These are phyloP conservation scores for Neosalanx taihuensis DNA, from an alignment of 2,797 vertebrate species.

Conservation along the genomic window DNA sequence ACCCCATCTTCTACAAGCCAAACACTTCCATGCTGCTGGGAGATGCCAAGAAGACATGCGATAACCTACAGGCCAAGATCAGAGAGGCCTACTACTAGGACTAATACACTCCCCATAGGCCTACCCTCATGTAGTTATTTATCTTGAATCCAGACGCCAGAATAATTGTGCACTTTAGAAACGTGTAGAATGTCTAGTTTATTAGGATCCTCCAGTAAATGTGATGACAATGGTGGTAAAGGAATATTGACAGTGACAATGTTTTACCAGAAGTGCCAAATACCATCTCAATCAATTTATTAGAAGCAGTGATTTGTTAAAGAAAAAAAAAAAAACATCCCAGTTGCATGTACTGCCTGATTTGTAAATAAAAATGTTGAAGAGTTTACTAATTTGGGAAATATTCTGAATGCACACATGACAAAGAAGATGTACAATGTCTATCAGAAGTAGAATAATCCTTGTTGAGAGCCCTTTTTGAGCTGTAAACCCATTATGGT, in stretches of 20 bases:
- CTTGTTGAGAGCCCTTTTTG: not conserved
- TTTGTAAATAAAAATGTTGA: conserved; percentile 70
- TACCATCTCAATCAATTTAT: not conserved
- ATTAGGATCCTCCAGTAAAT: conserved; percentile 23
- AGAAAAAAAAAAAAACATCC: conserved; percentile 14
- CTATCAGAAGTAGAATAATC: not conserved
- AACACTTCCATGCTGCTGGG: conserved; percentile 78
- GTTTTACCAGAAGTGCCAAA: not conserved
- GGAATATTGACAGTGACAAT: conserved; percentile 13
- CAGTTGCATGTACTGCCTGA: conserved; percentile 32
- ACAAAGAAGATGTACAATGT: not conserved
- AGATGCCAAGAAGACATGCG: conserved; percentile 78
- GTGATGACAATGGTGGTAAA: not conserved
- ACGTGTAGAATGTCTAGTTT: conserved; percentile 7
- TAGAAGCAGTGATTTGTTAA: conserved; percentile 24
- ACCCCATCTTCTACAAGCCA: conserved; percentile 79
- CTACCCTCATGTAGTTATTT: conserved; percentile 8
- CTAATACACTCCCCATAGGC: not conserved
- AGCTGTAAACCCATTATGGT: not conserved
- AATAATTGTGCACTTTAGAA: conserved; percentile 14
- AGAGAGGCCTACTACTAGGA: conserved; percentile 67
- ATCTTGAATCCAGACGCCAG: conserved; percentile 12
- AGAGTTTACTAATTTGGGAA: not conserved
- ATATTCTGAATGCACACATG: not conserved
- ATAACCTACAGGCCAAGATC: conserved; percentile 71